These are phyloP conservation scores for Pocillopora verrucosa DNA, from an alignment of 64 coral and sea anemone species.

Conservation along the genomic window DNA sequence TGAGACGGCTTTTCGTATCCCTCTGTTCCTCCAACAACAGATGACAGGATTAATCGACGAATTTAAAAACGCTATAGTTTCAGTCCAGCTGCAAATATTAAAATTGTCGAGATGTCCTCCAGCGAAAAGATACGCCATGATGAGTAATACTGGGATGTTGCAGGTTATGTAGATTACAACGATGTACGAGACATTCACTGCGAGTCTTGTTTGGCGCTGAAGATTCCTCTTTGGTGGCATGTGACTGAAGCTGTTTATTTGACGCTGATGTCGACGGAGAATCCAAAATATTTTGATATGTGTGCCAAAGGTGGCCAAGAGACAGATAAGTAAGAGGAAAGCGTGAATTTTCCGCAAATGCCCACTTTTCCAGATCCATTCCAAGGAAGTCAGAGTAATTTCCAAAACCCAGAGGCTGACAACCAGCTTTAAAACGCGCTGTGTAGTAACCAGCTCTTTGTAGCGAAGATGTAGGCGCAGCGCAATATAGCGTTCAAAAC, in stretches of 20 bases:
- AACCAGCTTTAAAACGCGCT: conserved; percentile 13
- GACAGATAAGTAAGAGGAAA: conserved; percentile 26
- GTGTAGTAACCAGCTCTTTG: conserved; percentile 45
- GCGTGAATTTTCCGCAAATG: conserved; percentile 52
- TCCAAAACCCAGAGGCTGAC: conserved; percentile 59
- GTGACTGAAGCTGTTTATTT: conserved; percentile 50
- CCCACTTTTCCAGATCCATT: conserved; percentile 45
- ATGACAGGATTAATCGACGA: conserved; percentile 65
- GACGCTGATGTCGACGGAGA: conserved; percentile 63
- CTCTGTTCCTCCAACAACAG: conserved; percentile 76
- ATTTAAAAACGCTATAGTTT: conserved; percentile 75
- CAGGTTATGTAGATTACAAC: conserved; percentile 62
- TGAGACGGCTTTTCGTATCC: conserved; percentile 17
- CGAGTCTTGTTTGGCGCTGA: conserved; percentile 61
- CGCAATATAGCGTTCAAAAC: conserved; percentile 57
- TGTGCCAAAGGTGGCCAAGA: conserved; percentile 34
- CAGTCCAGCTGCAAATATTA: conserved; percentile 75
- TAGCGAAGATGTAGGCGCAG: conserved; percentile 69
- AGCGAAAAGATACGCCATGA: conserved; percentile 28
- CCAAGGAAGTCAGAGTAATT: neutral
- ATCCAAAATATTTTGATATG: conserved; percentile 68
- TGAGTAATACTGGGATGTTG: conserved; percentile 70
- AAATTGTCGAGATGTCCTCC: conserved; percentile 30
- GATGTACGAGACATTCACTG: conserved; percentile 72
- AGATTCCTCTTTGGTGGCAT: neutral